Evolutionary conservation across 30 jellyfish, hydroid and myxozoan genomes (phyloP).

Genomic region (Pseudorhiza aurosa): DNA sequence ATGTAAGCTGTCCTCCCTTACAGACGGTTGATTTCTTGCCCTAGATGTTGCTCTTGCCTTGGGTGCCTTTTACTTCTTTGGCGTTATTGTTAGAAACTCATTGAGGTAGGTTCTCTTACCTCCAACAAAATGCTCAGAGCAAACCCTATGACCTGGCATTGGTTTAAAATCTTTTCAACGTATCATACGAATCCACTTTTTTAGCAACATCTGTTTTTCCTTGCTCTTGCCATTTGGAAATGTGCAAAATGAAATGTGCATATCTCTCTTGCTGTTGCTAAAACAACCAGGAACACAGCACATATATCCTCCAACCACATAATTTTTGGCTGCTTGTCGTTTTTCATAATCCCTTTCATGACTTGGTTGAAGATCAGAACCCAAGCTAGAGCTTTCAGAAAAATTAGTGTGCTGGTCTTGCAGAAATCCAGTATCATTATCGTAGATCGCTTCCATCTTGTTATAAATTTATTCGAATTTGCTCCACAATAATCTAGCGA

Average conservation of each 20-base stretch:
- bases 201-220: constrained; percentile 31
- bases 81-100: constrained; percentile 49
- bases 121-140: constrained; percentile 41
- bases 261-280: constrained; percentile 19
- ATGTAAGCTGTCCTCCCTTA: too few relatives aligned
- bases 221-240: constrained; percentile 53
- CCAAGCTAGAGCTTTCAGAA: neutral
- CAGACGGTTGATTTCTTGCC: constrained; percentile 10
- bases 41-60: constrained; percentile 7
- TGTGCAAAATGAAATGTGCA: constrained; percentile 19
- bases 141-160: constrained; percentile 38
- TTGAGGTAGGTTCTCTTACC: constrained; percentile 47
- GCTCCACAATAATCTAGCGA: too few relatives aligned
- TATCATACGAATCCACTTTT: constrained; percentile 25
- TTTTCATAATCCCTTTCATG: too few relatives aligned
- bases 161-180: constrained; percentile 28
- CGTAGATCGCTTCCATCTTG: too few relatives aligned
- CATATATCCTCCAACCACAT: constrained; percentile 8
- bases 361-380: neutral
- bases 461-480: too few relatives aligned
- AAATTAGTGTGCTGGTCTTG: neutral
- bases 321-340: neutral
- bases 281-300: constrained; percentile 27
- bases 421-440: too few relatives aligned
- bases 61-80: neutral